These are phyloP conservation scores for Pangasius mekongensis DNA, from an alignment of 2,797 vertebrate genomes.

Conservation along the genomic window DNA sequence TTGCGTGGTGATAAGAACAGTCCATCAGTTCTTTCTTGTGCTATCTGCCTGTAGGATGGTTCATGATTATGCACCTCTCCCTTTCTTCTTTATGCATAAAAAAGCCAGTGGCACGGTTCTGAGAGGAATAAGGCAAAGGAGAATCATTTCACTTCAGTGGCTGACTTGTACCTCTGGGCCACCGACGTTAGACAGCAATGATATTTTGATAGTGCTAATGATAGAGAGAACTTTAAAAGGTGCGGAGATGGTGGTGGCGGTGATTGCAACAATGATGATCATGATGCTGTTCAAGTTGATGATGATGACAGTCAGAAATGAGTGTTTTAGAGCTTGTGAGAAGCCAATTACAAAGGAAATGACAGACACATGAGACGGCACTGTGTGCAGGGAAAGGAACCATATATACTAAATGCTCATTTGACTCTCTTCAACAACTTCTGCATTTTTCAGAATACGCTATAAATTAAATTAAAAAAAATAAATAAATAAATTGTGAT, in stretches of 20 bases:
- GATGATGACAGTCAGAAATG: conserved; percentile 21
- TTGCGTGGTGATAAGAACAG: conserved; percentile 13
- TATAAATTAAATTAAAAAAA: not conserved
- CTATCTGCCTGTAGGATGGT: conserved; percentile 41
- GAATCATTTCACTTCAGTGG: conserved; percentile 24
- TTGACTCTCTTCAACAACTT: not conserved
- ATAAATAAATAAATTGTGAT: not conserved
- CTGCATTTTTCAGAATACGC: not conserved
- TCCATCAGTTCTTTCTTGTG: conserved; percentile 40
- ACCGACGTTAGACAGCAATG: not conserved
- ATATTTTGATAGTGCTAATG: conserved; percentile 26
- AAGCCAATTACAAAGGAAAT: conserved; percentile 13
- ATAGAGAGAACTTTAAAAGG: conserved; percentile 9
- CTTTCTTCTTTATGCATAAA: conserved; percentile 14
- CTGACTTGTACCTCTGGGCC: conserved; percentile 37
- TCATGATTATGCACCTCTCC: conserved; percentile 36
- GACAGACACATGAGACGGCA: not conserved
- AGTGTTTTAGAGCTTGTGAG: not conserved
- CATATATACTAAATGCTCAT: not conserved
- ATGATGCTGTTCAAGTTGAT: conserved; percentile 10
- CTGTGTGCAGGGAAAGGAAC: not conserved
- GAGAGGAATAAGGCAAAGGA: not conserved
- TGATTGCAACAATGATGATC: conserved; percentile 14
- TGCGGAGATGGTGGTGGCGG: not conserved
- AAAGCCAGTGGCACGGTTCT: conserved; percentile 1